Evolutionary conservation across 2,888 invertebrate species (phyloP).

Genomic region (Clivina fossor): DNA sequence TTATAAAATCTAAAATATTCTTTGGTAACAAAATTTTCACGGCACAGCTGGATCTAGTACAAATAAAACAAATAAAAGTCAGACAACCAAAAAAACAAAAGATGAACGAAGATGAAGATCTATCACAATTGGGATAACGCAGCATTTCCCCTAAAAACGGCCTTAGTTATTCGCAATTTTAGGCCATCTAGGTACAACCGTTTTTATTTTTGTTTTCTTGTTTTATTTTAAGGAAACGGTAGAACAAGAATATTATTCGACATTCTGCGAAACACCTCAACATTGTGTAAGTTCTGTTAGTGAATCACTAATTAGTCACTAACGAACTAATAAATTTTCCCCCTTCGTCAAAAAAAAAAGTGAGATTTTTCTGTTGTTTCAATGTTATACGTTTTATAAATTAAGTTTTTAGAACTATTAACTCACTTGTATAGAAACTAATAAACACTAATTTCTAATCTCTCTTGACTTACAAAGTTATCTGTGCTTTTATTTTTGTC

Average conservation of each 20-base stretch:
- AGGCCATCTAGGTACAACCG: conserved; percentile 35
- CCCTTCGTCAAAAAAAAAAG: not conserved
- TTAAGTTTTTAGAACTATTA: too few relatives aligned
- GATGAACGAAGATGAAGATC: conserved; percentile 24
- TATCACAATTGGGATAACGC: conserved; percentile 14
- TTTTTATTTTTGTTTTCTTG: conserved; percentile 39
- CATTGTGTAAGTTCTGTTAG: conserved; percentile 43
- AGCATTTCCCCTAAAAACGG: not conserved
- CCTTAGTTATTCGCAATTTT: conserved; percentile 33
- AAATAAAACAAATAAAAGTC: conserved; percentile 23
- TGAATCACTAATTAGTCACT: not conserved
- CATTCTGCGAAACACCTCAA: conserved; percentile 49
- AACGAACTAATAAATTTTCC: not conserved
- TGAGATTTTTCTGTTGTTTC: too few relatives aligned
- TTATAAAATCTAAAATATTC: too few relatives aligned
- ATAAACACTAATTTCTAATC: too few relatives aligned
- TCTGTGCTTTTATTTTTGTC: too few relatives aligned
- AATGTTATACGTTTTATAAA: too few relatives aligned
- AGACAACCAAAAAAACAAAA: not conserved
- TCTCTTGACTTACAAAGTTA: too few relatives aligned
- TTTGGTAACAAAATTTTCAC: too few relatives aligned
- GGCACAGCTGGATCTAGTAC: conserved; percentile 22
- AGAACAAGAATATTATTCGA: conserved; percentile 51
- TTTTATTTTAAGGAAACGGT: conserved; percentile 49
- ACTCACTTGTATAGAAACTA: too few relatives aligned